These are phyloP conservation scores for Lucinisca nassula DNA, from an alignment of 2,888 invertebrate species.

Conservation along the genomic window DNA sequence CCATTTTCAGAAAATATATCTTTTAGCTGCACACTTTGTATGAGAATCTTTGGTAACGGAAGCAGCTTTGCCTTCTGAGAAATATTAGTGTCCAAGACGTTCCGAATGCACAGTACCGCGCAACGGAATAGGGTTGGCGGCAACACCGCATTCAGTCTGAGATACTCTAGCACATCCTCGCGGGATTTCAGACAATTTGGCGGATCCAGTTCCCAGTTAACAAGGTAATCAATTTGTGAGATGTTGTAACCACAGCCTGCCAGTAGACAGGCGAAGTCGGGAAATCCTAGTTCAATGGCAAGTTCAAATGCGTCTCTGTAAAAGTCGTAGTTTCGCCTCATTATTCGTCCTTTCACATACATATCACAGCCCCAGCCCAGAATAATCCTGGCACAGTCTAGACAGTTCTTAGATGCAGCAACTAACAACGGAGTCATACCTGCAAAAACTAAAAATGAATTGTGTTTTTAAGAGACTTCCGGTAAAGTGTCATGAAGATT, in stretches of 20 bases:
- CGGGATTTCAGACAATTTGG: conserved; percentile 63
- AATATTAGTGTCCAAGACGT: conserved; percentile 59
- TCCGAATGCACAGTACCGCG: conserved; percentile 66
- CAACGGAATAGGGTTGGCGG: conserved; percentile 68
- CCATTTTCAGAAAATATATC: too few relatives aligned
- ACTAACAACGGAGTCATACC: conserved; percentile 78
- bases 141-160: conserved; percentile 49
- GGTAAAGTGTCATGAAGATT: too few relatives aligned
- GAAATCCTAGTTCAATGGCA: conserved; percentile 74
- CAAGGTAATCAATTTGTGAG: conserved; percentile 57
- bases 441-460: conserved; percentile 73
- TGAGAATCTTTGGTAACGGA: conserved; percentile 76
- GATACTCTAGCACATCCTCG: conserved; percentile 68
- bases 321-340: conserved; percentile 63
- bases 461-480: background rate
- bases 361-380: conserved; percentile 72
- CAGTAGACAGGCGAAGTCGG: conserved; percentile 74
- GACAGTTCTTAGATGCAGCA: conserved; percentile 76
- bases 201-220: conserved; percentile 47
- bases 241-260: conserved; percentile 76
- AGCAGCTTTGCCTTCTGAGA: conserved; percentile 58
- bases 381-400: conserved; percentile 67
- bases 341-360: conserved; percentile 70
- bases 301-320: conserved; percentile 79
- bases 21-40: conserved; percentile 68